Evolutionary conservation across 2,113 vertebrate genomes (phyloP).

Genomic region (Dicaeum eximium): DNA sequence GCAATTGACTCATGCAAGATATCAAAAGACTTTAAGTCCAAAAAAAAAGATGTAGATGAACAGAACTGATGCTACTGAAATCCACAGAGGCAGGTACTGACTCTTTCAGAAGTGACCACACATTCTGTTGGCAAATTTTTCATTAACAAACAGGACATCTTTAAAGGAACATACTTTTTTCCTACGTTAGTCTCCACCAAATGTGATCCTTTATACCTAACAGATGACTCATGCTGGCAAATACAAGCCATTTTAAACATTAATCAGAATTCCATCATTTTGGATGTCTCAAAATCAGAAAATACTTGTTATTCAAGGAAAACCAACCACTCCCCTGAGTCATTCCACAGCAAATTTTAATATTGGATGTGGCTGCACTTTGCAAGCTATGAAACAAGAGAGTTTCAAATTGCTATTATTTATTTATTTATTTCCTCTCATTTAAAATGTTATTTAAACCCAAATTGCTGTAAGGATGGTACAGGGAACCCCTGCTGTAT

Average conservation of each 20-base stretch:
- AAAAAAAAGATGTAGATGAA: background rate
- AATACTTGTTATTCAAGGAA: background rate
- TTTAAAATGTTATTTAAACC: too few relatives aligned
- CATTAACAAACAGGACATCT: background rate
- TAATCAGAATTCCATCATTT: background rate
- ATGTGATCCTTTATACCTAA: background rate
- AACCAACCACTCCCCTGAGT: background rate
- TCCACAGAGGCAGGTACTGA: background rate
- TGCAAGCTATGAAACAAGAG: background rate
- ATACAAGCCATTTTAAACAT: background rate
- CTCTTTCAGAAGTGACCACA: background rate
- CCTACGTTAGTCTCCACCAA: background rate
- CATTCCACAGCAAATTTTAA: background rate
- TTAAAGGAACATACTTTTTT: background rate
- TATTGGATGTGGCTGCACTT: background rate
- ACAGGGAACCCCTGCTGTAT: background rate
- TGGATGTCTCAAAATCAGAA: background rate
- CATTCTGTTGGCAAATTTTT: background rate
- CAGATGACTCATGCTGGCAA: background rate
- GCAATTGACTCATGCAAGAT: background rate
- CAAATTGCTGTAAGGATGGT: background rate
- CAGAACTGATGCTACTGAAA: background rate
- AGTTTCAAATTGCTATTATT: rapidly evolving
- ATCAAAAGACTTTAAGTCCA: background rate
- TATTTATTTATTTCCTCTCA: too few relatives aligned